Conservation (phyloP, 2,888 invertebrate genomes). For the Aspidiotus destructor region DNA sequence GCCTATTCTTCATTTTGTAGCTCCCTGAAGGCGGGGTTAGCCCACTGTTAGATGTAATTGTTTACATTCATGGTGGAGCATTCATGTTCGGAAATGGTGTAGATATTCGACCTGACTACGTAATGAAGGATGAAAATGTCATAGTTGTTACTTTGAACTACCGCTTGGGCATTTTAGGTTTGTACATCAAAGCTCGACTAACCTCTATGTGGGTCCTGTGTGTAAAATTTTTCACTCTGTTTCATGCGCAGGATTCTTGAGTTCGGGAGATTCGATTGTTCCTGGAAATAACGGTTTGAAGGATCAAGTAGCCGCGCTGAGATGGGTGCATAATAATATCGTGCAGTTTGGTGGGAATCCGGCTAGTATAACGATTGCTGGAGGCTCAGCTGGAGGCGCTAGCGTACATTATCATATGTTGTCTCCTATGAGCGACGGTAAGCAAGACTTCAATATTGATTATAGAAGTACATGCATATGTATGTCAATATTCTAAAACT, state of each 20-base stretch:
- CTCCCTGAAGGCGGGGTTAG: constrained; percentile 8
- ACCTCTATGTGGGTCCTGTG: too few species aligned
- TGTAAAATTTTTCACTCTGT: neutral
- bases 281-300: constrained; percentile 65
- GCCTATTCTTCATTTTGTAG: neutral
- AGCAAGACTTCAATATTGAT: constrained; percentile 35
- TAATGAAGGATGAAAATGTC: constrained; percentile 12
- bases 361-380: constrained; percentile 56
- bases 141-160: constrained; percentile 13
- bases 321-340: constrained; percentile 61
- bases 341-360: constrained; percentile 62
- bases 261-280: constrained; percentile 57
- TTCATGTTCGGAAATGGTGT: neutral
- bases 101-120: constrained; percentile 8
- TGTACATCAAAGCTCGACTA: too few species aligned
- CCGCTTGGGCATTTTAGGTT: constrained; percentile 12
- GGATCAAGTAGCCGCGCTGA: constrained; percentile 60
- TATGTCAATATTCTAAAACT: too few species aligned
- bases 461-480: neutral
- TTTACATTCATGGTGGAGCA: constrained; percentile 20
- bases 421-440: constrained; percentile 53
- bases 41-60: constrained; percentile 17
- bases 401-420: constrained; percentile 64
- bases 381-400: constrained; percentile 64
- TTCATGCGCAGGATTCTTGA: constrained; percentile 55